Percentiles rank a stretch among this genome's conserved stretches.
phyloP scores from a whole-genome alignment of 2,113 vertebrate genomes.

The Vulpes lagopus region DNA sequence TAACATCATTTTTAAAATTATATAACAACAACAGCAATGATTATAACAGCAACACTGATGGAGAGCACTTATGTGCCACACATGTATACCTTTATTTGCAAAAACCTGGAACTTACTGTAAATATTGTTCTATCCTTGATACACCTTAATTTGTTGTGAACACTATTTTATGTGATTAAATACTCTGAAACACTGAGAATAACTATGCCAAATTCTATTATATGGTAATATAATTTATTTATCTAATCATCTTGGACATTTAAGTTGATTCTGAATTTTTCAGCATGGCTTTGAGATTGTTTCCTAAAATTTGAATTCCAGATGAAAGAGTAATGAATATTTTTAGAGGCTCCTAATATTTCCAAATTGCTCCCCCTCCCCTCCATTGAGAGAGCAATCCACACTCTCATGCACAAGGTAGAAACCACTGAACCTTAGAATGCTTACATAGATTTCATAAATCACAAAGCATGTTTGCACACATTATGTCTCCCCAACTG shows the following conservation, averaged over 20 bases:
- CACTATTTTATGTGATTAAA: slow-evolving; percentile 1
- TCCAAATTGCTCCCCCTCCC: not conserved
- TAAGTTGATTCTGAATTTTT: slow-evolving; percentile 40
- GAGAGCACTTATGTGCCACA: not conserved
- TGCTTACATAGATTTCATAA: not conserved
- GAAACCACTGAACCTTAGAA: not conserved
- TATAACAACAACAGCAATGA: not conserved
- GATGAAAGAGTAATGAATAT: not conserved
- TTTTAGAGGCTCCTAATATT: not conserved
- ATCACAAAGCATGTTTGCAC: not conserved
- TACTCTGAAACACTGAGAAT: not conserved
- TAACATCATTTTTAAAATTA: not conserved
- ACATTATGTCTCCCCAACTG: not conserved
- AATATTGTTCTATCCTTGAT: not conserved
- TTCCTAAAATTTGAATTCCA: slow-evolving; percentile 38
- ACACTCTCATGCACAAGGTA: not conserved
- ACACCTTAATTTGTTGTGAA: not conserved
- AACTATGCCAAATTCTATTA: not conserved
- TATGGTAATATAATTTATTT: not conserved
- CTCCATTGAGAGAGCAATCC: not conserved
- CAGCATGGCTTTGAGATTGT: not conserved
- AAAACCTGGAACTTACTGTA: not conserved
- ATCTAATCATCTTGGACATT: not conserved
- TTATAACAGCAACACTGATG: not conserved
- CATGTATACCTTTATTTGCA: not conserved